Evolutionary conservation across 2,888 invertebrate species (phyloP).

Genomic region (Cosmorhoe ocellata): DNA sequence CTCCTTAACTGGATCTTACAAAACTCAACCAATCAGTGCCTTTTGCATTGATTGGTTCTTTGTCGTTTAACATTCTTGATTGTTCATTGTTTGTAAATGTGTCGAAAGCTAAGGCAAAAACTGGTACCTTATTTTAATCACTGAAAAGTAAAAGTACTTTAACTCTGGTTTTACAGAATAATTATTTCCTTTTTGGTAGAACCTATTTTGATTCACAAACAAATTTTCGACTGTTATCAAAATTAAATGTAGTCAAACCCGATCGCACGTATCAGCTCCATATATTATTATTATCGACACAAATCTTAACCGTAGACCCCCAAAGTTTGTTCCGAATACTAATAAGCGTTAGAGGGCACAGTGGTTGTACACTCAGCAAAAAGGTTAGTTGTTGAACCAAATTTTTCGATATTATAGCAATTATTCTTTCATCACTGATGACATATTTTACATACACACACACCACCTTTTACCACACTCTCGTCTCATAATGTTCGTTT

Average conservation of each 20-base stretch:
- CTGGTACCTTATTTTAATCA: too few species aligned
- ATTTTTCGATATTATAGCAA: background rate
- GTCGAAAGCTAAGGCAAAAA: conserved; percentile 2
- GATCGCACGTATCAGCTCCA: conserved; percentile 55
- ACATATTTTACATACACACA: too few species aligned
- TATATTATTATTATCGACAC: conserved; percentile 64
- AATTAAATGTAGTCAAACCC: conserved; percentile 34
- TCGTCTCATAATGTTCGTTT: too few species aligned
- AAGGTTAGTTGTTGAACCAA: background rate
- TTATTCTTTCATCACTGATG: too few species aligned
- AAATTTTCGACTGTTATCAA: conserved; percentile 22
- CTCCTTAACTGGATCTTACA: too few species aligned
- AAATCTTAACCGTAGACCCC: conserved; percentile 63
- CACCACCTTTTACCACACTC: too few species aligned
- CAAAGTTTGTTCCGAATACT: conserved; percentile 70
- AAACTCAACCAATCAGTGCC: too few species aligned
- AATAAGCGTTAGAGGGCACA: conserved; percentile 58
- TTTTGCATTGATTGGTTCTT: conserved; percentile 57
- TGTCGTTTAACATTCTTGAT: conserved; percentile 46
- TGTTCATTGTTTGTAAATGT: conserved; percentile 37
- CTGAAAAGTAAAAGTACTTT: too few species aligned
- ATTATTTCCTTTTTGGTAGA: too few species aligned
- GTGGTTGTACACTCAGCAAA: conserved; percentile 28
- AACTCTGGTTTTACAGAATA: too few species aligned
- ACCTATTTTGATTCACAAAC: background rate